A percentile compares a stretch with the other conserved stretches of the same genome.
phyloP scores from a whole-genome alignment of 2,797 vertebrate genomes.

The Lepilemur ruficaudatus region DNA sequence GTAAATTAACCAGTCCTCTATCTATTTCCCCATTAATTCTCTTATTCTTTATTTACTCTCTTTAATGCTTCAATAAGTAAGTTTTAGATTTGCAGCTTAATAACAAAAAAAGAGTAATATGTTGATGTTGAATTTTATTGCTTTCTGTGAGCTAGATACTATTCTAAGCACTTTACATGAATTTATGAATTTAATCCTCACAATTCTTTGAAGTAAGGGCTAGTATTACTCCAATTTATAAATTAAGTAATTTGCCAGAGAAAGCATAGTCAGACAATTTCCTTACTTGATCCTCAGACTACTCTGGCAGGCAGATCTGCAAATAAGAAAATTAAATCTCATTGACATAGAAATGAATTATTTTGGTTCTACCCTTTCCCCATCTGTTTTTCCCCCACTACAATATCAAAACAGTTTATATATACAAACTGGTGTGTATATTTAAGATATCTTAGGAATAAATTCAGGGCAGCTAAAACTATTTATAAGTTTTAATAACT shows the following conservation, averaged over 20 bases:
- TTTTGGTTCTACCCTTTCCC: not conserved
- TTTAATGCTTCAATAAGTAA: not conserved
- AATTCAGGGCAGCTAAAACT: not conserved
- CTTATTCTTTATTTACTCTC: not conserved
- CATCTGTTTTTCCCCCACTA: not conserved
- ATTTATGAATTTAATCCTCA: slow-evolving; percentile 37
- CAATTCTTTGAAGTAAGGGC: not conserved
- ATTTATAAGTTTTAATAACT: not conserved
- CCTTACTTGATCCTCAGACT: not conserved
- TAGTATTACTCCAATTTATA: not conserved
- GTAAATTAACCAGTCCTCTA: not conserved
- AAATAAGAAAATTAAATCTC: slow-evolving; percentile 1
- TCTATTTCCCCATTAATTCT: not conserved
- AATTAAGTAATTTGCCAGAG: not conserved
- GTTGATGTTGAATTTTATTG: not conserved
- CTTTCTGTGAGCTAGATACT: not conserved
- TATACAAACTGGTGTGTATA: not conserved
- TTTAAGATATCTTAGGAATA: not conserved
- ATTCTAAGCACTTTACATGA: not conserved
- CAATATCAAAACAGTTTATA: not conserved
- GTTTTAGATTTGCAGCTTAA: slow-evolving; percentile 12
- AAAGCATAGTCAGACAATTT: not conserved
- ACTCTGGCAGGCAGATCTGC: not conserved
- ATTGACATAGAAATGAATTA: not conserved
- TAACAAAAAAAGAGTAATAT: not conserved